Evolutionary conservation across 2,113 vertebrate species (phyloP).

Genomic region (Calyptomena viridis): DNA sequence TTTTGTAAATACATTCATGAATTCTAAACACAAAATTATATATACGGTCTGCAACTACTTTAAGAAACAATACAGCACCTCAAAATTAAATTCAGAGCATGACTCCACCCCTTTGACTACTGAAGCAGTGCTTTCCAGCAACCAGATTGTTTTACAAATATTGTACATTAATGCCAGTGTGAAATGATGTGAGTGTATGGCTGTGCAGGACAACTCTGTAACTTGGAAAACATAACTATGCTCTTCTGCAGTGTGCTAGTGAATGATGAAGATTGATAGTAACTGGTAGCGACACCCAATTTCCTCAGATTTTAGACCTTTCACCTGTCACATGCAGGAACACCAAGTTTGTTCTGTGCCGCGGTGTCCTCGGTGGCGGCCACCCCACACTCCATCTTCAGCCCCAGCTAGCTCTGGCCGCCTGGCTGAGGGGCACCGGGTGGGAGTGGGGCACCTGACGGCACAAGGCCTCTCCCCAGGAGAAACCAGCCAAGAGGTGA

Average conservation of each 20-base stretch:
- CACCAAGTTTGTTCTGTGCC: fast-evolving
- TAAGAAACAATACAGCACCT: neutral
- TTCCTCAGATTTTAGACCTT: neutral
- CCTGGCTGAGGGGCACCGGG: too few relatives aligned
- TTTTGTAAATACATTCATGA: neutral
- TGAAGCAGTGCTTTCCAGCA: neutral
- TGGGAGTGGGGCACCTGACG: too few relatives aligned
- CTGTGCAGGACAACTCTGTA: neutral
- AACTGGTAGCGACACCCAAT: neutral
- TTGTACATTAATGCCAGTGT: neutral
- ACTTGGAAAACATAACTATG: neutral
- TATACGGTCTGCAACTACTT: neutral
- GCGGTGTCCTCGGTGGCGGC: too few relatives aligned
- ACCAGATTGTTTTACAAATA: neutral
- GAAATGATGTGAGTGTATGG: neutral
- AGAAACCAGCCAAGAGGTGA: too few relatives aligned
- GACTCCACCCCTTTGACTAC: neutral
- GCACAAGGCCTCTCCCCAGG: too few relatives aligned
- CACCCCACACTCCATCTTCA: too few relatives aligned
- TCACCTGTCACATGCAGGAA: neutral
- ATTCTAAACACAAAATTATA: neutral
- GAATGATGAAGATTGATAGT: neutral
- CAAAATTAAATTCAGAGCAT: neutral
- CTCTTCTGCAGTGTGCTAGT: neutral
- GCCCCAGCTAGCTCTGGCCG: too few relatives aligned